Evolutionary conservation across 2,113 vertebrate species (phyloP), one percentile per base, ranked within the genome.

Genomic region (Dolichallabes microphthalmus): DNA sequence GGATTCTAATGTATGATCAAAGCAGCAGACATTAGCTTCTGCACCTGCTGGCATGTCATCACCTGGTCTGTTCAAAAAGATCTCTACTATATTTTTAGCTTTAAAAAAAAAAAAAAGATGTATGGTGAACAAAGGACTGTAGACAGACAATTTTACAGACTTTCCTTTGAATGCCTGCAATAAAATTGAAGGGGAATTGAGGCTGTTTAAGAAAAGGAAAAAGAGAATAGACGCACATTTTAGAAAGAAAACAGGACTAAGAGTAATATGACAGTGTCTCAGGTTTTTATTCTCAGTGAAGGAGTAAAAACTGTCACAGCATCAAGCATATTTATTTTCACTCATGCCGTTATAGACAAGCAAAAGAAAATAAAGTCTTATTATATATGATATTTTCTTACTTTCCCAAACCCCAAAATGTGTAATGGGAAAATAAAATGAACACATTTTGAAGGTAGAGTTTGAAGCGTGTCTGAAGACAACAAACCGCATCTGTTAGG

Each of bases 11-110:
- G 58, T 58, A 83, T 86, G 58, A 82, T 84, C 66, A 69, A 83
- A 60, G 52, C 20, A 84, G 45, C 53, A 84, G 76, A 88, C 66
- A 68, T 53, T 75, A 68, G 82, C 77, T 82, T 75, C 73, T 78
- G 63, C 35, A 82, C 35, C 78, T 88, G 85, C 78, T 78, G 84
- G 69, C 45, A 50, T 86, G 69, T 20, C 64, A 63, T 84, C 78
- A 84, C 85, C 84, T 83, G 80, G 66, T 19, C 64, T 78, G 63
- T 22, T 86, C 81, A 30, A 83, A 89, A 89, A 87, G 80, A 89
- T 73, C 78, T 78, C 78, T 20, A 35, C 3, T 55, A 50, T 86
- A 89, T 88, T 86, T 86, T 86, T 88, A 88, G 86, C 69, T 83
- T 82, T 45, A n/a, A n/a, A n/a, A n/a, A n/a, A n/a, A n/a, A n/a